Evolutionary conservation across 2,888 invertebrate genomes (phyloP).

Genomic region (Monochamus alternatus): DNA sequence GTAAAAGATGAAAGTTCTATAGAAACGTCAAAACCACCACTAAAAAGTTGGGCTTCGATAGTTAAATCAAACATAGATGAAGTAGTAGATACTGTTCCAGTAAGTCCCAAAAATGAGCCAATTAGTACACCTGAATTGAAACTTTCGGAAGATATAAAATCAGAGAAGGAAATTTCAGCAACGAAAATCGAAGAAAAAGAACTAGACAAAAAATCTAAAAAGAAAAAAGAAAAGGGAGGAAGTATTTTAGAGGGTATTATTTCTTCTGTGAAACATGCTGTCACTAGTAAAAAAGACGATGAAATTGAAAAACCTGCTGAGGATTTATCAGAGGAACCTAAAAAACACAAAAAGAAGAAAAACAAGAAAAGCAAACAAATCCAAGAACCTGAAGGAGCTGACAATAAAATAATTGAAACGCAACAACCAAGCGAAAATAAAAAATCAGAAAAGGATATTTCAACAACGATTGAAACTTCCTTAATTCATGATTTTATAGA

Average conservation of each 20-base stretch:
- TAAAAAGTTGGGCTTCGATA: conserved; percentile 52
- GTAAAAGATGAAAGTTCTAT: conserved; percentile 10
- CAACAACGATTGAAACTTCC: background rate
- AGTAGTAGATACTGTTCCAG: background rate
- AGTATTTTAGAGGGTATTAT: conserved; percentile 34
- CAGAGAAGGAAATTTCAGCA: background rate
- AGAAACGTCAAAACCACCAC: conserved; percentile 28
- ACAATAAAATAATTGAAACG: background rate
- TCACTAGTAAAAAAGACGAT: conserved; percentile 32
- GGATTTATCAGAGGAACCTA: conserved; percentile 33
- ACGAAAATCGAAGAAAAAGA: background rate
- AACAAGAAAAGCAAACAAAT: conserved; percentile 39
- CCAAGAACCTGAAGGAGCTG: conserved; percentile 13
- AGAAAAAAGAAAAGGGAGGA: conserved; percentile 33
- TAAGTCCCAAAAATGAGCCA: background rate
- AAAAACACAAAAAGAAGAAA: conserved; percentile 50
- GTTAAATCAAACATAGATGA: conserved; percentile 39
- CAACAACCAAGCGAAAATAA: conserved; percentile 16
- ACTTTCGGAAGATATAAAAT: background rate
- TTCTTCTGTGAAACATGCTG: conserved; percentile 37
- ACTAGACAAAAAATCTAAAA: conserved; percentile 30
- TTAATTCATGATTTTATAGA: conserved; percentile 20
- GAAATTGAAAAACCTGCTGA: conserved; percentile 13
- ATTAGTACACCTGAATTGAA: background rate
- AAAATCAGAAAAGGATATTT: conserved; percentile 25